Percentiles rank a stretch among this genome's conserved stretches.
Conservation (phyloP, 37 sponge, comb jelly and placozoan species). For the Aphrocallistes beatrix region DNA sequence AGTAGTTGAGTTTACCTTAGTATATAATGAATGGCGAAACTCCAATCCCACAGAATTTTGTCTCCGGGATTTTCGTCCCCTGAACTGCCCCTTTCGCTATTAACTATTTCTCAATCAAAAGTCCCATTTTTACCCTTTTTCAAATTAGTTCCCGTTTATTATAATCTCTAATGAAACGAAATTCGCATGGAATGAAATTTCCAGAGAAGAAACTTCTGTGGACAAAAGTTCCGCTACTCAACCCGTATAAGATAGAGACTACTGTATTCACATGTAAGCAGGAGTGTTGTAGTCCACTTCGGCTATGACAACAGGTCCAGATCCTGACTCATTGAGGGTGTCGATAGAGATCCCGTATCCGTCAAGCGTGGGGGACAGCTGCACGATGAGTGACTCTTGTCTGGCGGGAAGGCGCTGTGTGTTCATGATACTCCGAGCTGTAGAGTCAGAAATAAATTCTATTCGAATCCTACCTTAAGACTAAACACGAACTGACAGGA, state of each 20-base stretch:
- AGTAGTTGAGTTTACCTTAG: too few species aligned
- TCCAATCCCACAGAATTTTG: too few species aligned
- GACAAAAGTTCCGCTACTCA: too few species aligned
- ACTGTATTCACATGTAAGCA: neutral
- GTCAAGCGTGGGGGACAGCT: constrained; percentile 5
- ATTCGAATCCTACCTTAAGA: too few species aligned
- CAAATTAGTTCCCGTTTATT: too few species aligned
- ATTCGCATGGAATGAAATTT: neutral
- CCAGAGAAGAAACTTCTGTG: neutral
- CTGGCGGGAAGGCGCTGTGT: neutral
- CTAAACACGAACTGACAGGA: too few species aligned
- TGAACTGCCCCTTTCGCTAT: neutral
- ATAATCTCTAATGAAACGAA: too few species aligned
- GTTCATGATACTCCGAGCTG: neutral
- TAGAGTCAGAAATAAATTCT: too few species aligned
- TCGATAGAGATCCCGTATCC: neutral
- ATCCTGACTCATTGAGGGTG: neutral
- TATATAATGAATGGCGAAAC: too few species aligned
- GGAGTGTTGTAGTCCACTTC: neutral
- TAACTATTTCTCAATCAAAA: neutral
- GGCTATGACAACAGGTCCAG: neutral
- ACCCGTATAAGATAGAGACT: too few species aligned
- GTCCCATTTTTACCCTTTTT: neutral
- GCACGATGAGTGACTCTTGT: neutral
- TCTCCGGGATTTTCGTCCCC: neutral